These are phyloP conservation scores for Odontesthes bonariensis DNA, from an alignment of 2,113 vertebrate genomes.

Conservation along the genomic window DNA sequence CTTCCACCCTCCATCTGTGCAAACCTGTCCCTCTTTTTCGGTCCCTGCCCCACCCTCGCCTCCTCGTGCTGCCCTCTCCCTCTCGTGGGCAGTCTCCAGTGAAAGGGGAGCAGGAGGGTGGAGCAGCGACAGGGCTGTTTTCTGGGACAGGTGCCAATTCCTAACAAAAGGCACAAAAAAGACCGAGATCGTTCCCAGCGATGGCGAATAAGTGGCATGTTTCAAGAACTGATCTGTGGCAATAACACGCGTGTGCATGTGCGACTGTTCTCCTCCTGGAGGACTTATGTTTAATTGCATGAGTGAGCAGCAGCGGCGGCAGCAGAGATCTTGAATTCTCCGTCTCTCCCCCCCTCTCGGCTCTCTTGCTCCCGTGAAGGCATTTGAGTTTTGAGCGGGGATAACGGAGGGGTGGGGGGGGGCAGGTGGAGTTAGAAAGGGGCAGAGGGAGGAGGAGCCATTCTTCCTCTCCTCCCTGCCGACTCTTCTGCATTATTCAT, in stretches of 20 bases:
- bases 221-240: slow-evolving; percentile 58
- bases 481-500: slow-evolving; percentile 92
- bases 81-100: slow-evolving; percentile 76
- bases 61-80: slow-evolving; percentile 47
- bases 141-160: slow-evolving; percentile 94
- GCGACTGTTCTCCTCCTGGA: slow-evolving; percentile 49
- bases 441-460: slow-evolving; percentile 66
- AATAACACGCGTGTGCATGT: slow-evolving; percentile 57
- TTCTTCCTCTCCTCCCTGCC: slow-evolving; percentile 69
- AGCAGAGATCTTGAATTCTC: slow-evolving; percentile 68
- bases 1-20: slow-evolving; percentile 60
- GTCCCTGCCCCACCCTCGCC: slow-evolving; percentile 74
- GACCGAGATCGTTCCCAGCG: slow-evolving; percentile 78
- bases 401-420: slow-evolving; percentile 52
- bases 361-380: slow-evolving; percentile 81
- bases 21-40: slow-evolving; percentile 67
- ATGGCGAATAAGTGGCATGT: slow-evolving; percentile 65
- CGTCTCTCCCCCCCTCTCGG: slow-evolving; percentile 35
- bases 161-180: slow-evolving; percentile 91
- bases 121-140: slow-evolving; percentile 85
- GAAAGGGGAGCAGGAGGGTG: slow-evolving; percentile 85
- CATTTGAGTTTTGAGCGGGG: slow-evolving; percentile 81
- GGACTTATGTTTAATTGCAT: slow-evolving; percentile 46
- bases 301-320: slow-evolving; percentile 61
- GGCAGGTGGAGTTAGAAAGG: slow-evolving; percentile 64